These are phyloP conservation scores for Orchesellides sinensis DNA, from an alignment of 2,888 invertebrate species.

Conservation along the genomic window DNA sequence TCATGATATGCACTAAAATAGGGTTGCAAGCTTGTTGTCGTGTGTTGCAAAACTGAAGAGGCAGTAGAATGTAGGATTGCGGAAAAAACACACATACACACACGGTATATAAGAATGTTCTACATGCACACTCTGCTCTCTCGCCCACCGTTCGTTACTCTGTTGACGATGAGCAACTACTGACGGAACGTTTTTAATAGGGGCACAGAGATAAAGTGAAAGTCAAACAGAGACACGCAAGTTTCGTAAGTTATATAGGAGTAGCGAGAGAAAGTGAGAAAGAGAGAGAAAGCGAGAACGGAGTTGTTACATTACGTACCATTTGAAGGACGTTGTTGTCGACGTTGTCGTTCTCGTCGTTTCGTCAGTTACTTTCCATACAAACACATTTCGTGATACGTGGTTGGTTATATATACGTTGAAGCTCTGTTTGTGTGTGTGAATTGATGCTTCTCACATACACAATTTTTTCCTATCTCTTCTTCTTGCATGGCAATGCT, in stretches of 20 bases:
- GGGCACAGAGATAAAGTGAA: conserved; percentile 36
- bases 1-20: too few relatives aligned
- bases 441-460: too few relatives aligned
- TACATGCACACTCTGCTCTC: conserved; percentile 30
- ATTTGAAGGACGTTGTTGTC: conserved; percentile 34
- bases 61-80: not conserved
- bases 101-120: too few relatives aligned
- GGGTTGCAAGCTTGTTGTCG: too few relatives aligned
- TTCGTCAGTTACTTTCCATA: conserved; percentile 38
- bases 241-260: too few relatives aligned
- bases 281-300: conserved; percentile 1
- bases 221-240: conserved; percentile 14
- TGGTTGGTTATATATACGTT: conserved; percentile 18
- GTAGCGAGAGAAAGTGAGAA: conserved; percentile 17
- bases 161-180: conserved; percentile 66
- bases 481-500: too few relatives aligned
- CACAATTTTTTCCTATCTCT: too few relatives aligned
- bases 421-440: conserved; percentile 31
- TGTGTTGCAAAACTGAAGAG: conserved; percentile 17
- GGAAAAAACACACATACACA: conserved; percentile 18
- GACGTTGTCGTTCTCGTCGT: not conserved
- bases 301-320: conserved; percentile 30
- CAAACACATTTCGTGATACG: conserved; percentile 42
- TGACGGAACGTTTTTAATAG: conserved; percentile 37
- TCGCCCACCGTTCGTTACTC: conserved; percentile 54